Evolutionary conservation across 2,797 vertebrate genomes (phyloP).

Genomic region (Rousettus madagascariensis): DNA sequence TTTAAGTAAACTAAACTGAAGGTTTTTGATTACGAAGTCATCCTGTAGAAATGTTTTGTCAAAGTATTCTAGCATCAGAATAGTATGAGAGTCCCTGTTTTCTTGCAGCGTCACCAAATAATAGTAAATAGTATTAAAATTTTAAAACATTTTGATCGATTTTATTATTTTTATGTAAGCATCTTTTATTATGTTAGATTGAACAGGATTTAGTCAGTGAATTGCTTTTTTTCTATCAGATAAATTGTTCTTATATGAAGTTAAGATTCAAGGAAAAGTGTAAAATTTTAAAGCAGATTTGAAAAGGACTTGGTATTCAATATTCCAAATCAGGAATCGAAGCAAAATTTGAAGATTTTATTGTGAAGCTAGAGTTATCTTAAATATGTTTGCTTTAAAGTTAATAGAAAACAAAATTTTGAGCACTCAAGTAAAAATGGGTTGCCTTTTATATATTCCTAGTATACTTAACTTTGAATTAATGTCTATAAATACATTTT

Average conservation of each 20-base stretch:
- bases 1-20: not conserved
- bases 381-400: not conserved
- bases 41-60: not conserved
- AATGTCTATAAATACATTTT: not conserved
- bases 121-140: not conserved
- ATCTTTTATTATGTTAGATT: not conserved
- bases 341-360: not conserved
- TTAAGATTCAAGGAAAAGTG: not conserved
- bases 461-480: not conserved
- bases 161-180: not conserved
- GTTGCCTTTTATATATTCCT: not conserved
- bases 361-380: not conserved
- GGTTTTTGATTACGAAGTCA: not conserved
- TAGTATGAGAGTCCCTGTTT: not conserved
- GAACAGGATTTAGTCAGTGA: slow-evolving; percentile 18
- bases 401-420: slow-evolving; percentile 11
- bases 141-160: not conserved
- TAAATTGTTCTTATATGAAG: not conserved
- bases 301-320: slow-evolving; percentile 4
- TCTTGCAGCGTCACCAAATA: not conserved
- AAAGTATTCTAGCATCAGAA: not conserved
- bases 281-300: slow-evolving; percentile 12
- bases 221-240: slow-evolving; percentile 19
- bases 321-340: slow-evolving; percentile 28
- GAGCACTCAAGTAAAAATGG: not conserved